Evolutionary conservation across 1,140 invertebrate genomes (phyloP).

Genomic region (Nephila pilipes): DNA sequence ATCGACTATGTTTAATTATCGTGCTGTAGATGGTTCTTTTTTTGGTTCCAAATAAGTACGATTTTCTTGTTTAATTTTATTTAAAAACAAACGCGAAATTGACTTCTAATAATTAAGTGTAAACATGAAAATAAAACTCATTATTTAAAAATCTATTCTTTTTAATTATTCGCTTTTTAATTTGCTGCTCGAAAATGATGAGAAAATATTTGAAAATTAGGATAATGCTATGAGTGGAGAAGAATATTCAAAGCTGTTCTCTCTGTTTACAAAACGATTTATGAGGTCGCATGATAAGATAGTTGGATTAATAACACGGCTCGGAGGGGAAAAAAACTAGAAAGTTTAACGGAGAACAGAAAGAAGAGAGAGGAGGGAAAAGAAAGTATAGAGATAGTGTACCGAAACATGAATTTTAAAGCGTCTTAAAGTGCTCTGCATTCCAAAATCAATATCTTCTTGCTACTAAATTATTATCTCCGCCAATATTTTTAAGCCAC

Average conservation of each 20-base stretch:
- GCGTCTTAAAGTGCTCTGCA: not conserved
- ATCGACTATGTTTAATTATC: too few relatives aligned
- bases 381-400: not conserved
- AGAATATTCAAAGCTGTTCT: not conserved
- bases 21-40: too few relatives aligned
- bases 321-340: not conserved
- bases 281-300: not conserved
- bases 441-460: constrained; percentile 58
- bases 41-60: too few relatives aligned
- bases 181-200: not conserved
- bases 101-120: too few relatives aligned
- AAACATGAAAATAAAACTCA: too few relatives aligned
- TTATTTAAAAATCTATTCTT: too few relatives aligned
- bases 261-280: not conserved
- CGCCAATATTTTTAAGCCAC: constrained; percentile 52
- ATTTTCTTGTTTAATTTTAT: too few relatives aligned
- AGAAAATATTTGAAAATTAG: not conserved
- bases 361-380: not conserved
- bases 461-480: constrained; percentile 31
- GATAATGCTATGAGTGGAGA: not conserved
- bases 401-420: constrained; percentile 15
- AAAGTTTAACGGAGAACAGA: not conserved
- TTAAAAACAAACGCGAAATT: too few relatives aligned
- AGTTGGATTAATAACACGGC: constrained; percentile 12
- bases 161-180: not conserved